These are phyloP conservation scores for Oryzias melastigma DNA, from an alignment of 2,113 vertebrate genomes.

Conservation along the genomic window DNA sequence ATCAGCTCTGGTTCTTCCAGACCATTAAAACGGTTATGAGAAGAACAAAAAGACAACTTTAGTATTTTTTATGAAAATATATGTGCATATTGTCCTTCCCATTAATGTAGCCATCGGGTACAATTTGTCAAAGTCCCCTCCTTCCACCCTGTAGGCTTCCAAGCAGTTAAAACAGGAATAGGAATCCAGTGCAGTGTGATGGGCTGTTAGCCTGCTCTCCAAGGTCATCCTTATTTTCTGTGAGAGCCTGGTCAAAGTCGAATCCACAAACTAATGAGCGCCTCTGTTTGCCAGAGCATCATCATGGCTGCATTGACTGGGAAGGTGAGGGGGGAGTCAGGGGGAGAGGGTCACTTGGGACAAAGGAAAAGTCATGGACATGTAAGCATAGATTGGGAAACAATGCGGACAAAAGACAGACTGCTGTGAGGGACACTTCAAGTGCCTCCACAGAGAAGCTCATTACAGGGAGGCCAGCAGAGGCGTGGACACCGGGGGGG, in stretches of 20 bases:
- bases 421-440: constrained; percentile 21
- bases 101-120: constrained; percentile 9
- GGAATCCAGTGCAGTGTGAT: constrained; percentile 26
- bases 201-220: constrained; percentile 48
- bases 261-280: constrained; percentile 66
- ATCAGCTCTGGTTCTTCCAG: no score
- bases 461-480: constrained; percentile 38
- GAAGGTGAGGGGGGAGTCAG: constrained; percentile 13
- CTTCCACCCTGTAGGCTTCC: background rate
- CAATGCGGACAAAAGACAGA: constrained; percentile 14
- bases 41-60: constrained; percentile 12
- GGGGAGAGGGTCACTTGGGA: background rate
- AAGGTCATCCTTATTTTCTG: constrained; percentile 61
- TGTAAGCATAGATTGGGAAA: constrained; percentile 40
- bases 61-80: background rate
- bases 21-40: no score
- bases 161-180: constrained; percentile 39
- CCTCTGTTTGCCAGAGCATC: constrained; percentile 44
- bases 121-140: constrained; percentile 35
- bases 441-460: constrained; percentile 26
- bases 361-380: background rate
- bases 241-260: constrained; percentile 54
- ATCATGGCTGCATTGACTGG: constrained; percentile 52
- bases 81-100: constrained; percentile 11
- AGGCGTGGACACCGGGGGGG: constrained; percentile 15